phyloP scores from a whole-genome alignment of 2,113 vertebrate species.

The Dasypus novemcinctus region DNA sequence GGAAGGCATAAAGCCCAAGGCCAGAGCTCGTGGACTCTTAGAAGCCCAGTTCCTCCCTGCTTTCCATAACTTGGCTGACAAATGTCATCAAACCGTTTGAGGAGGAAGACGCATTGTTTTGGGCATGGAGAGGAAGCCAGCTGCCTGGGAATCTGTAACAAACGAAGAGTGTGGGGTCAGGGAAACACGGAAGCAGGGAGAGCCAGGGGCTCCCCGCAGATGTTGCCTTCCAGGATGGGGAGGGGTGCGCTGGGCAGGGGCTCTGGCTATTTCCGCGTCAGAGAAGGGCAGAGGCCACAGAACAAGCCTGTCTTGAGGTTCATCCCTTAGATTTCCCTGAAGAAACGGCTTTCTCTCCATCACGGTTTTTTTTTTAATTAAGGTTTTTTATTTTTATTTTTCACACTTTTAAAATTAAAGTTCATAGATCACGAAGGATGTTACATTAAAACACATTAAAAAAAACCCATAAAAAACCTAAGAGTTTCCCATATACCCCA shows the following conservation, averaged over 20 bases:
- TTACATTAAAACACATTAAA: too few species aligned
- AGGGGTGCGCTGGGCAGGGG: too few species aligned
- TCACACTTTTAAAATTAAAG: too few species aligned
- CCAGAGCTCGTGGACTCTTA: not conserved
- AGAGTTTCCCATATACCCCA: too few species aligned
- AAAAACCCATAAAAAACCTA: too few species aligned
- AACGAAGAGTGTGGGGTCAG: too few species aligned
- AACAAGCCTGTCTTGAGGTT: not conserved
- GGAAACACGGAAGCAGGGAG: not conserved
- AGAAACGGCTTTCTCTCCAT: not conserved
- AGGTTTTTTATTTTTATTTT: too few species aligned
- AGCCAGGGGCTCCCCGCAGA: not conserved
- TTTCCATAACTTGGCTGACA: not conserved
- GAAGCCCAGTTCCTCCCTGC: too few species aligned
- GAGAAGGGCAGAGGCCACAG: not conserved
- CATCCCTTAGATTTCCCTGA: not conserved
- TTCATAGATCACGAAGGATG: too few species aligned
- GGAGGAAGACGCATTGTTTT: not conserved
- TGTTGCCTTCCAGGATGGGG: rapidly evolving
- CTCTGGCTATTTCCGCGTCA: not conserved
- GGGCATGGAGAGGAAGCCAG: not conserved
- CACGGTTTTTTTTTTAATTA: too few species aligned
- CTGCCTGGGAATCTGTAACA: not conserved
- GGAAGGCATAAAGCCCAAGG: not conserved
- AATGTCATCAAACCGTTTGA: rapidly evolving